Evolutionary conservation across 1,140 invertebrate species (phyloP), one percentile per base, ranked within the genome.

Genomic region (Globodera rostochiensis): DNA sequence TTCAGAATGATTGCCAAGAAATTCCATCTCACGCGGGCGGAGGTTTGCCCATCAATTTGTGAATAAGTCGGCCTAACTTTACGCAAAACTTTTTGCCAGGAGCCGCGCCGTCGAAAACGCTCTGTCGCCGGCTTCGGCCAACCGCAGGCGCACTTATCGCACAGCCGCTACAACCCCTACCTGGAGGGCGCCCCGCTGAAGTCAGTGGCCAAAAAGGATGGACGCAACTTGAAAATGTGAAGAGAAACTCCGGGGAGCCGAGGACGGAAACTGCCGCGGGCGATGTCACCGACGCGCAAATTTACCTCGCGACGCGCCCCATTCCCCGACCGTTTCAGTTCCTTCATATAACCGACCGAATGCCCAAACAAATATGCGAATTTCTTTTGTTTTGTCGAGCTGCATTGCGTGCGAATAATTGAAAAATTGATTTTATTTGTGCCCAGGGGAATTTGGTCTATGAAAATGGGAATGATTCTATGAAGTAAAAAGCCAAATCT

Each of bases 1-100:
- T 78, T 36, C 53, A 78, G 77, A 84, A 91, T 94, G 76, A 93
- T 94, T 19, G 94, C 94, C 2, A 95, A 95, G 91, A 95, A 95
- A 90, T 94, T 93, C 86, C 93, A 93, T 83, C 90, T 91, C 46
- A 92, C 93, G 71, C 86, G 93, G 91, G 91, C 92, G 92, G 85
- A 88, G 79, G 74, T 85, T 75, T 53, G 46, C 36, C 21, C 60
- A n/a, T 7, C n/a, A 49, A 19, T 73, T 46, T 47, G 60, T 57
- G 84, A 73, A 77, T 60, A 5, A 19, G 6, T 25, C 60, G 13
- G 75, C 21, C 21, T 36, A 82, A 49, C 5, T 50, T 84, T 81
- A 0, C 6, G 25, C 25, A n/a, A 57, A 50, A 70, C n/a, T 71
- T 45, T 50, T 71, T 36, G 47, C 6, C 25, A 79, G 84, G 84